Percentiles rank a stretch among this genome's conserved stretches.
These are phyloP conservation scores for Pantherophis guttatus DNA, from an alignment of 2,113 vertebrate genomes.

Conservation along the genomic window DNA sequence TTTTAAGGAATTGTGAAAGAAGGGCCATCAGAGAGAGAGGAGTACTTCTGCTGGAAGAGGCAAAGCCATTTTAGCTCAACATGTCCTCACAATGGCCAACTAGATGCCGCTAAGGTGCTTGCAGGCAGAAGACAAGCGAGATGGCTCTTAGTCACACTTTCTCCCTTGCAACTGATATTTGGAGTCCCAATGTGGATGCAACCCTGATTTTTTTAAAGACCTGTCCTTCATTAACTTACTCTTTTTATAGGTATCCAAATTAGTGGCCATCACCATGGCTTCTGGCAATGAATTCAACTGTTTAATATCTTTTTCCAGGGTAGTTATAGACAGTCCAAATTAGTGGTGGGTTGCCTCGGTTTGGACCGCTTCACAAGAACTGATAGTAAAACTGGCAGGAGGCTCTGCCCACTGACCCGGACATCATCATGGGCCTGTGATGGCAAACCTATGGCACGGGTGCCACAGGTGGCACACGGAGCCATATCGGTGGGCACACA, in stretches of 20 bases:
- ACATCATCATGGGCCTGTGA: too few relatives aligned
- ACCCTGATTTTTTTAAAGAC: background rate
- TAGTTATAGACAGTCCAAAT: background rate
- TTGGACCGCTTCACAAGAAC: too few relatives aligned
- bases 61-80: background rate
- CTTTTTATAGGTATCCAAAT: background rate
- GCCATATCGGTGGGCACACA: too few relatives aligned
- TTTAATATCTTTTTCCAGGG: background rate
- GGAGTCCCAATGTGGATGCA: background rate
- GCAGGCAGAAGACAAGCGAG: background rate
- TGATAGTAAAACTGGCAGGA: too few relatives aligned
- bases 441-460: too few relatives aligned
- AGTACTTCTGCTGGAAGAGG: background rate
- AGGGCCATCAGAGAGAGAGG: background rate
- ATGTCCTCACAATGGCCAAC: background rate
- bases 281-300: background rate
- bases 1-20: background rate
- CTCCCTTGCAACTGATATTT: background rate
- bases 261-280: background rate
- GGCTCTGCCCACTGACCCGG: too few relatives aligned
- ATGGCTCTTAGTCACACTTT: background rate
- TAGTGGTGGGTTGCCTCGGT: too few relatives aligned
- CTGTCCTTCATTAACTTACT: background rate
- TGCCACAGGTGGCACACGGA: too few relatives aligned
- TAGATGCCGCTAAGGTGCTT: background rate